Evolutionary conservation across 2,113 vertebrate species (phyloP).

Genomic region (Mormyrus lacerda): DNA sequence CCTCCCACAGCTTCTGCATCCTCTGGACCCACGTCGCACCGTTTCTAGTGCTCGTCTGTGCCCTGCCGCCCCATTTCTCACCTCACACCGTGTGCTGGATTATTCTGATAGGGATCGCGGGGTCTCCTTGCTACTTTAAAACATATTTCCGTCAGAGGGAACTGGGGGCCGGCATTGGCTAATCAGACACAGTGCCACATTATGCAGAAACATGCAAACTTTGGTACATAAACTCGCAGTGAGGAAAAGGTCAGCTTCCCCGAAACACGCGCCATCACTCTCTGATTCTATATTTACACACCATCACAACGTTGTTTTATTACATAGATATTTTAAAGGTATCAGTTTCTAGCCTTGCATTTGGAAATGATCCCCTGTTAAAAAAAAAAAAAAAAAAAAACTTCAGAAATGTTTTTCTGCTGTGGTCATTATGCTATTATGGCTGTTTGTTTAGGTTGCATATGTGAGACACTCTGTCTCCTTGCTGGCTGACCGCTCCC

Average conservation of each 20-base stretch:
- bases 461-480: neutral
- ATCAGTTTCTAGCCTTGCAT: neutral
- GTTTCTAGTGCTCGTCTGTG: too few species aligned
- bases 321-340: conserved; percentile 1
- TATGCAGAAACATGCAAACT: neutral
- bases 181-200: neutral
- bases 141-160: neutral
- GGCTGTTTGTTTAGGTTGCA: conserved; percentile 20
- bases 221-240: neutral
- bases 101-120: neutral
- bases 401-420: neutral
- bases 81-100: neutral
- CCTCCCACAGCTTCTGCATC: neutral
- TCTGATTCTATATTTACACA: neutral
- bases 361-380: neutral
- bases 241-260: neutral
- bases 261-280: neutral
- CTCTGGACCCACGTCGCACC: neutral
- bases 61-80: neutral
- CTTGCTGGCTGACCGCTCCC: neutral
- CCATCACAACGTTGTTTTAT: neutral
- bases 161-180: neutral
- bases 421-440: conserved; percentile 8
- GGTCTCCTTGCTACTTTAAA: neutral
- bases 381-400: neutral